Percentiles rank a stretch among this genome's conserved stretches.
These are phyloP conservation scores for Phalloptychus januarius DNA, from an alignment of 2,797 vertebrate species.

Conservation along the genomic window DNA sequence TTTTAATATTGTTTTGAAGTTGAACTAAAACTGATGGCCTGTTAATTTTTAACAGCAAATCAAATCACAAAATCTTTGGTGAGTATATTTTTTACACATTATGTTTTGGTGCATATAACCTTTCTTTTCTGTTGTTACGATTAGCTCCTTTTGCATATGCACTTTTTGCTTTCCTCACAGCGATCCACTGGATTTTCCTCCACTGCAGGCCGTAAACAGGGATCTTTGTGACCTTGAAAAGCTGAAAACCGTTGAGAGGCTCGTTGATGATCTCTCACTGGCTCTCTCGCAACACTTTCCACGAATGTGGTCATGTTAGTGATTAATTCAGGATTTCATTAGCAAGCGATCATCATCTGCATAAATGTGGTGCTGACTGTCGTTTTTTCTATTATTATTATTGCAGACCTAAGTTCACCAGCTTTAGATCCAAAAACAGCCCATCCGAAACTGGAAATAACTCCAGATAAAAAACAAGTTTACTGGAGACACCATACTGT, in stretches of 20 bases:
- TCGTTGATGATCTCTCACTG: constrained; percentile 75
- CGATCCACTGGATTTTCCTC: constrained; percentile 60
- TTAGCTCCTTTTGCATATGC: not conserved
- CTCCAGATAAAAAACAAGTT: constrained; percentile 72
- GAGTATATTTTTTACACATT: constrained; percentile 46
- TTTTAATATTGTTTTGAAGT: not conserved
- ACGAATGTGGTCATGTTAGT: constrained; percentile 79
- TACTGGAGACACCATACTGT: constrained; percentile 68
- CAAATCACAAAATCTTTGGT: constrained; percentile 71
- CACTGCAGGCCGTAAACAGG: constrained; percentile 61
- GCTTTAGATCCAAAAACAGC: constrained; percentile 73
- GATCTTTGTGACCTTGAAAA: constrained; percentile 68
- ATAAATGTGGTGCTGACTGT: constrained; percentile 14
- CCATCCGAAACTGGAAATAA: constrained; percentile 77
- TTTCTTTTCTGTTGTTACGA: not conserved
- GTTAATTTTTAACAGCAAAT: constrained; percentile 69
- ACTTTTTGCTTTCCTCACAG: constrained; percentile 44
- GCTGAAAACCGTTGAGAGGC: constrained; percentile 72
- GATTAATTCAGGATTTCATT: constrained; percentile 5
- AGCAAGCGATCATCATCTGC: constrained; percentile 14
- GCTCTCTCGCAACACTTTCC: constrained; percentile 77
- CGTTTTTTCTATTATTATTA: constrained; percentile 13
- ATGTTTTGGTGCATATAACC: not conserved
- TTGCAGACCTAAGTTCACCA: constrained; percentile 74
- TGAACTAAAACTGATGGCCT: not conserved